phyloP scores from a whole-genome alignment of 2,797 vertebrate genomes.

The Taenioides sp. region DNA sequence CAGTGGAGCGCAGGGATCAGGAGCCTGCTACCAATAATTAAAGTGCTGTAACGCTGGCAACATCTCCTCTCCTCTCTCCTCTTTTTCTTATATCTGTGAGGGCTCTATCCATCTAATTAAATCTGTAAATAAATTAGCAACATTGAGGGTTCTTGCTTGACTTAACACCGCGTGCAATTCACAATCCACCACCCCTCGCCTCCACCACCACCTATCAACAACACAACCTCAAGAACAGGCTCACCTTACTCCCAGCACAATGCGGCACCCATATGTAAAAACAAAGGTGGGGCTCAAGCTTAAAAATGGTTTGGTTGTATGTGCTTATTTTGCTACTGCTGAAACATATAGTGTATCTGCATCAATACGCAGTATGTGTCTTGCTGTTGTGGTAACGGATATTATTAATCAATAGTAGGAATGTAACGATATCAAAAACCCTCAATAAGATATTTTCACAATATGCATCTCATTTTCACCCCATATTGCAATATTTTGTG shows the following conservation, averaged over 20 bases:
- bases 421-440: too few species aligned
- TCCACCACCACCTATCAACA: constrained; percentile 45
- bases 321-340: too few species aligned
- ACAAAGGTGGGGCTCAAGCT: constrained; percentile 56
- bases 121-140: constrained; percentile 89
- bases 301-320: constrained; percentile 28
- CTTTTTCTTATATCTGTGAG: constrained; percentile 81
- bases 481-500: too few species aligned
- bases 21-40: constrained; percentile 83
- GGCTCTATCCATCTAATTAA: constrained; percentile 86
- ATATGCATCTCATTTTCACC: too few species aligned
- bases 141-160: constrained; percentile 82
- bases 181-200: constrained; percentile 52
- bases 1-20: constrained; percentile 82
- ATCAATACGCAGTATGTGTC: too few species aligned
- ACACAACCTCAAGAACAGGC: constrained; percentile 70
- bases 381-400: too few species aligned
- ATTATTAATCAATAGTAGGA: too few species aligned
- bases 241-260: constrained; percentile 65
- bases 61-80: constrained; percentile 68
- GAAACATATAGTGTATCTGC: too few species aligned
- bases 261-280: constrained; percentile 51
- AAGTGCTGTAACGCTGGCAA: constrained; percentile 86
- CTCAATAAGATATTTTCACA: too few species aligned
- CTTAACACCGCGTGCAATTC: constrained; percentile 75